Conservation (phyloP, 2,797 vertebrate species). For the Manis crassicaudata region DNA sequence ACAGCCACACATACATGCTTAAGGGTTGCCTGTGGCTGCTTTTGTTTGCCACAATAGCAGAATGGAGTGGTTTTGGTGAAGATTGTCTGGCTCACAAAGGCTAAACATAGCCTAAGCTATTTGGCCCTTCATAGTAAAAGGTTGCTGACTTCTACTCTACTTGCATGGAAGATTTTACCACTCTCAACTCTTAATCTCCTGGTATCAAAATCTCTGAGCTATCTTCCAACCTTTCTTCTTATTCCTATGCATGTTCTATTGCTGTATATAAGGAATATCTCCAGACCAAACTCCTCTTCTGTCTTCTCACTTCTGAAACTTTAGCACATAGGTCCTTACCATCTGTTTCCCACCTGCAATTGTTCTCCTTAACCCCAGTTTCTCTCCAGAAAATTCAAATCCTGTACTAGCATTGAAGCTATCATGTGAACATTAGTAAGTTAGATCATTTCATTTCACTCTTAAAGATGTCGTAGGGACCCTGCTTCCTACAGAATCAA, state of each 20-base stretch:
- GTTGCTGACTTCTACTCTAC: not conserved
- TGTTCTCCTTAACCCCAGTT: not conserved
- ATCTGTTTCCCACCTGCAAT: not conserved
- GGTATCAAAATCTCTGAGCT: not conserved
- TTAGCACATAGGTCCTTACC: not conserved
- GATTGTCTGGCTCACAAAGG: not conserved
- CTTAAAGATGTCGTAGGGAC: not conserved
- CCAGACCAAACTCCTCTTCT: not conserved
- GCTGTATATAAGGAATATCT: not conserved
- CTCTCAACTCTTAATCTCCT: not conserved
- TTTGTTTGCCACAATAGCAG: not conserved
- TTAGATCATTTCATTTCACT: not conserved
- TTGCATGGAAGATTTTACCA: not conserved
- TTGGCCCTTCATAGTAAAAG: not conserved
- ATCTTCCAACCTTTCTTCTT: not conserved
- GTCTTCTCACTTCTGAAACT: not conserved
- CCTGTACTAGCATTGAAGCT: not conserved
- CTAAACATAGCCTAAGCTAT: not conserved
- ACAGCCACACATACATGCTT: not conserved
- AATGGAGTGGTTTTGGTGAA: not conserved
- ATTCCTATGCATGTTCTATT: not conserved
- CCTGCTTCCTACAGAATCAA: conserved; percentile 15
- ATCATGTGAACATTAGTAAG: not conserved
- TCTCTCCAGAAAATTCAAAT: not conserved
- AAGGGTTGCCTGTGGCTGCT: not conserved